Evolutionary conservation across 2,888 invertebrate genomes (phyloP), one percentile per base, ranked within the genome.

Genomic region (Eurois occulta): DNA sequence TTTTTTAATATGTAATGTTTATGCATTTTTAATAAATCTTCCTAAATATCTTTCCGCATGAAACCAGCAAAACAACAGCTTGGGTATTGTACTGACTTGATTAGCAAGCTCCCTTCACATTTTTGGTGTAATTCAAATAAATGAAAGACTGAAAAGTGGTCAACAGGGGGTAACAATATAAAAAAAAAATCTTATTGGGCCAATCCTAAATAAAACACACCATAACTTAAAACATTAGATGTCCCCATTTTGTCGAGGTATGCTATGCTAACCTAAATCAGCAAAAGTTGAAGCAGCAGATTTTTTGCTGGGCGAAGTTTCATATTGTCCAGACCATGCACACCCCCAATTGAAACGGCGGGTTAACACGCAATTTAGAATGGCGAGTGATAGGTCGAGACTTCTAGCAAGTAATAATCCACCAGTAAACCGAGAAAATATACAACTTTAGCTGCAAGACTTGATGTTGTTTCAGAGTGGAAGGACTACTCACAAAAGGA

Each of bases 401-500:
- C 28, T 60, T 58, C n/a, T 55, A 55, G 24, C 32, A 32, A 58
- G 11, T 32, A 60, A 21, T 32, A 60, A 8, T 32, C 32, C 1
- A 62, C 32, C n/a, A 32, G 21, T 32, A 32, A 32, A 58, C 18
- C 2, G 6, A 32, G 16, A 28, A 18, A 28, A 18, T 18, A 60
- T 60, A 32, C 8, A 55, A 2, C 32, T 32, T 32, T 18, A 32
- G 18, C 4, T 60, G 32, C 18, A 32, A 28, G 32, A n/a, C n/a
- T 38, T 28, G 8, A 41, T 28, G n/a, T 65, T 65, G 16, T 65
- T 65, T 41, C 92, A 99, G 99, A 93, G 97, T 98, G 4, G 97
- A 97, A 87, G 99, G 99, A 10, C 96, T 99, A 55, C 92, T 99
- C 24, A 97, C 97, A 79, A 97, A 98, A 38, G 98, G 98, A 69